Base-by-base conservation (phyloP, 2,797 vertebrate species). In the Tinamus major region DNA sequence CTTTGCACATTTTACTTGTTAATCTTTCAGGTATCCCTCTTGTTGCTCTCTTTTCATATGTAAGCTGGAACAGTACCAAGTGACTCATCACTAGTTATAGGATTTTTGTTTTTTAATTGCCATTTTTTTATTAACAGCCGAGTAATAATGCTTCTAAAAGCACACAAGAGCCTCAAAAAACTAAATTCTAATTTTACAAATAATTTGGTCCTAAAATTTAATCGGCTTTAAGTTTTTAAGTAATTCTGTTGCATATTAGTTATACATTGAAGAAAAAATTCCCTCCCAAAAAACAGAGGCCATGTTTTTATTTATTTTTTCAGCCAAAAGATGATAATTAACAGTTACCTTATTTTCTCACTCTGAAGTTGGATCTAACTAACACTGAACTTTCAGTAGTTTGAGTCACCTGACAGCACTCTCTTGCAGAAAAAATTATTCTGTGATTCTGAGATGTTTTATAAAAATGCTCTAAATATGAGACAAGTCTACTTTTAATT, bases 1-100 rank as follows among this genome's bases (percentile, higher is more conserved):
- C 7, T 83, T 90, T 94, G 71, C 10, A 53, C 41, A 62, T 92
- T 87, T 68, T 78, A 68, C 64, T 61, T 91, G 70, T 72, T 91
- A 85, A 76, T 85, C 39, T 88, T 87, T 85, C 51, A 80, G 55
- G 35, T 65, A 64, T 18, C 65, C 81, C 53, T 24, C 2, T 11
- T 44, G 31, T 49, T 90, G 27, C 12, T 67, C 7, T 9, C 68
- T 91, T 87, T 75, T 67, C 5, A 29, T n/a, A 56, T 29, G 64
- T 24, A 87, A 78, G 6, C 2, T 79, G 16, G 18, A 89, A 71
- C 29, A 3, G 9, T 74, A 35, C 11, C 17, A 82, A 85, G 9
- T n/a, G 20, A 69, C 13, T 85, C 6, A 67, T 48, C 15, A 15
- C 2, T 51, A 49, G 6, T 76, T 82, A 61, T 51, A 53, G 13